phyloP scores from a whole-genome alignment of 2,113 vertebrate species.

The Psittacus erithacus region DNA sequence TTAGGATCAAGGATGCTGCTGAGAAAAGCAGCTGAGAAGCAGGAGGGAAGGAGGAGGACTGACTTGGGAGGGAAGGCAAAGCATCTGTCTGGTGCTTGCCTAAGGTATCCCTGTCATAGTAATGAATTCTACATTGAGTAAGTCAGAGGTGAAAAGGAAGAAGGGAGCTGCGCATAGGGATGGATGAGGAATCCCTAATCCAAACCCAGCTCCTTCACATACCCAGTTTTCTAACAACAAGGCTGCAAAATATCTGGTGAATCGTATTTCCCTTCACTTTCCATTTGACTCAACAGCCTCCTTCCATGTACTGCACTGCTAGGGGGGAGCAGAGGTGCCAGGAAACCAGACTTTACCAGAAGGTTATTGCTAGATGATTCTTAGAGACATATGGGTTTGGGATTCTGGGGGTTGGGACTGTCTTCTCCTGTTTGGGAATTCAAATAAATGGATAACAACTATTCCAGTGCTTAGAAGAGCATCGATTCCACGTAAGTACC shows the following conservation, averaged over 20 bases:
- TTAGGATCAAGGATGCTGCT: not conserved
- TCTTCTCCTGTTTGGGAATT: not conserved
- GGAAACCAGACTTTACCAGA: not conserved
- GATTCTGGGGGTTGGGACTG: too few relatives aligned
- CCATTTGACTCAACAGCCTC: not conserved
- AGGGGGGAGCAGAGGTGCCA: not conserved
- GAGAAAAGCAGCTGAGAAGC: not conserved
- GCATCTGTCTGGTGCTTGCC: fast-evolving
- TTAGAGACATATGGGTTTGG: not conserved
- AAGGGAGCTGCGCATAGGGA: not conserved
- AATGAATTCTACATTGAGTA: not conserved
- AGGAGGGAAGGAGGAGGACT: not conserved
- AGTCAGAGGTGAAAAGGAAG: not conserved
- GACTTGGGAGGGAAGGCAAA: not conserved
- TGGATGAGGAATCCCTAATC: not conserved
- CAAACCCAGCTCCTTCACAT: not conserved
- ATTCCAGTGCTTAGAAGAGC: not conserved
- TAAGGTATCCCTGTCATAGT: fast-evolving
- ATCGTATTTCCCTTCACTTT: fast-evolving
- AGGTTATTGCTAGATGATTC: not conserved
- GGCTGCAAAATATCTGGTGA: not conserved
- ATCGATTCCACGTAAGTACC: not conserved
- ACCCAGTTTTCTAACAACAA: not conserved
- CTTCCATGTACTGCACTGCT: not conserved
- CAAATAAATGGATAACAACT: not conserved